Evolutionary conservation across 2,113 vertebrate genomes (phyloP).

Genomic region (Rhabdornis inornatus): DNA sequence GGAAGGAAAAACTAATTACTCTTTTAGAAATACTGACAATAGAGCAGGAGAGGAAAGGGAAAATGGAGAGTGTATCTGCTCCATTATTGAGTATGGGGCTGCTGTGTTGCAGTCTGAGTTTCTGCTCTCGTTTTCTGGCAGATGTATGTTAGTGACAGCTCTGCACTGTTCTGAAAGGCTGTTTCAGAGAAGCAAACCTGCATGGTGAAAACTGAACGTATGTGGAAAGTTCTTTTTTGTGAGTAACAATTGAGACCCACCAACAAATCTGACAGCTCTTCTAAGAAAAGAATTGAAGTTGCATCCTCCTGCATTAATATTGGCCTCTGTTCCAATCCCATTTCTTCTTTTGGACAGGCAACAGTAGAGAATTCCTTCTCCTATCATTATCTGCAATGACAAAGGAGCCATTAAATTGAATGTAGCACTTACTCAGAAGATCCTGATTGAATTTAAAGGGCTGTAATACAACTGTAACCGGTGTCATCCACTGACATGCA

Average conservation of each 20-base stretch:
- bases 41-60: background rate
- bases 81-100: background rate
- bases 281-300: slow-evolving; percentile 99
- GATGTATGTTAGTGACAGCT: background rate
- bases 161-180: background rate
- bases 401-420: slow-evolving; percentile 39
- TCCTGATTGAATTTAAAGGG: background rate
- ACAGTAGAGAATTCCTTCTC: slow-evolving; percentile 97
- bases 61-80: background rate
- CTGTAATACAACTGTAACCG: background rate
- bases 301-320: slow-evolving; percentile 96
- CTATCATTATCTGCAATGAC: slow-evolving; percentile 91
- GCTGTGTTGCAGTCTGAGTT: background rate
- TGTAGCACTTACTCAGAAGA: background rate
- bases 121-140: background rate
- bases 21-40: slow-evolving; percentile 5
- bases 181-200: slow-evolving; percentile 18
- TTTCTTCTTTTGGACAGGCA: slow-evolving; percentile 87
- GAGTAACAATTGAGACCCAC: slow-evolving; percentile 71
- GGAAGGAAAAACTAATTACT: background rate
- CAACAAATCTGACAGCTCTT: slow-evolving; percentile 93
- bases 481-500: background rate
- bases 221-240: background rate
- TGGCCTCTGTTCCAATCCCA: slow-evolving; percentile 82
- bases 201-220: slow-evolving; percentile 35